These are phyloP conservation scores for Heliopora coerulea DNA, from an alignment of 92 coral and sea anemone genomes.

Conservation along the genomic window DNA sequence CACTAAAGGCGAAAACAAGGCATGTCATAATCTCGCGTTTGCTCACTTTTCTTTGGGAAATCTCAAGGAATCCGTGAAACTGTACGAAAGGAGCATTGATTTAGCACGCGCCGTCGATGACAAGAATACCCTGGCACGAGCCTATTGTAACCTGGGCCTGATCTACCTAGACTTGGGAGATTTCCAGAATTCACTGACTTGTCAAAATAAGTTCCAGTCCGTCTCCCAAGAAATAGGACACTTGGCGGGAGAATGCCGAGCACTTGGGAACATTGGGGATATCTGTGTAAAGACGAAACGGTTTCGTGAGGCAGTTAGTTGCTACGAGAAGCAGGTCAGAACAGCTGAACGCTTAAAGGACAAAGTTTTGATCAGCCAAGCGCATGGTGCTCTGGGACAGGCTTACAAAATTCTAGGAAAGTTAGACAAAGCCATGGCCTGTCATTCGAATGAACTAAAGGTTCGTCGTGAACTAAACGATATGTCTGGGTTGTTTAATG, in stretches of 20 bases:
- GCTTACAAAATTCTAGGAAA: conserved; percentile 80
- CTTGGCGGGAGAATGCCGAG: conserved; percentile 69
- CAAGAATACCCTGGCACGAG: conserved; percentile 77
- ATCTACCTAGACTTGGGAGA: conserved; percentile 82
- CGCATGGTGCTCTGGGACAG: conserved; percentile 81
- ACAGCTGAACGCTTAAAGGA: conserved; percentile 75
- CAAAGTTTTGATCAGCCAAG: conserved; percentile 65
- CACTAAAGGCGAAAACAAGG: conserved; percentile 80
- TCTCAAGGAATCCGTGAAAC: conserved; percentile 72
- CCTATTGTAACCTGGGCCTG: conserved; percentile 87
- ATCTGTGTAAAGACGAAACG: conserved; percentile 71
- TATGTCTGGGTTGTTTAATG: conserved; percentile 68
- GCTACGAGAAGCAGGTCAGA: conserved; percentile 79
- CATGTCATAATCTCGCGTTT: conserved; percentile 93
- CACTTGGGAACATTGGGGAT: conserved; percentile 93
- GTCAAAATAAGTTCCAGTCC: conserved; percentile 71
- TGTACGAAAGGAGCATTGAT: conserved; percentile 83
- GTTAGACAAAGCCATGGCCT: conserved; percentile 69
- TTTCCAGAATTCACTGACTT: conserved; percentile 71
- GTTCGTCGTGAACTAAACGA: conserved; percentile 61
- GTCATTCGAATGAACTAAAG: conserved; percentile 74
- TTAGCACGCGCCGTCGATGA: conserved; percentile 78
- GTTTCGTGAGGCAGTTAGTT: conserved; percentile 68
- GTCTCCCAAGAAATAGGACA: conserved; percentile 73
- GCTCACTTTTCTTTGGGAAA: conserved; percentile 92